Percentiles rank a stretch among this genome's conserved stretches.
Evolutionary conservation across 2,888 invertebrate species (phyloP).

Genomic region (Lepidocyrtinus sp.): DNA sequence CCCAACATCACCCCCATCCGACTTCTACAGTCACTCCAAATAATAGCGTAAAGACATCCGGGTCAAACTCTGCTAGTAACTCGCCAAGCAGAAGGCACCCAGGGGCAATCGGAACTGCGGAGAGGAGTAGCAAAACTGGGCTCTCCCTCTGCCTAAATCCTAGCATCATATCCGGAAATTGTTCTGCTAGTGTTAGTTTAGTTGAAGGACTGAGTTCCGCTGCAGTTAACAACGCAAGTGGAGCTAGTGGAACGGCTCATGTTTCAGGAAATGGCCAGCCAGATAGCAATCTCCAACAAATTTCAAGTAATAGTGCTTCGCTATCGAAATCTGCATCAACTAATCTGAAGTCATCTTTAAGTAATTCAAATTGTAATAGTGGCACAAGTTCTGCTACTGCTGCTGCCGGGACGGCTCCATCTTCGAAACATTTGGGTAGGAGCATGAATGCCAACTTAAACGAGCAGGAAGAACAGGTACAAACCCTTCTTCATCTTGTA

Average conservation of each 20-base stretch:
- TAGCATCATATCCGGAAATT: slow-evolving; percentile 37
- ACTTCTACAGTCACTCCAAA: slow-evolving; percentile 15
- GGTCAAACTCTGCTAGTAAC: slow-evolving; percentile 51
- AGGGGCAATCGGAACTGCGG: slow-evolving; percentile 54
- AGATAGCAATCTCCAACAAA: slow-evolving; percentile 28
- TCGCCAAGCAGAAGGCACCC: slow-evolving; percentile 51
- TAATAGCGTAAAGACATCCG: slow-evolving; percentile 53
- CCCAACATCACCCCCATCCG: slow-evolving; percentile 15
- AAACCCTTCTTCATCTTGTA: too few species aligned
- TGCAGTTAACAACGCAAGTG: slow-evolving; percentile 4
- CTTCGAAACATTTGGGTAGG: slow-evolving; percentile 49
- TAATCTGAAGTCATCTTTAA: slow-evolving; percentile 43
- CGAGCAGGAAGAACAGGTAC: slow-evolving; percentile 66
- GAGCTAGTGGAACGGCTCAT: slow-evolving; percentile 26
- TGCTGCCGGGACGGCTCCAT: slow-evolving; percentile 26
- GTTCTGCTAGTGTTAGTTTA: slow-evolving; percentile 45
- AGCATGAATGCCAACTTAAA: slow-evolving; percentile 59
- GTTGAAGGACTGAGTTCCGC: slow-evolving; percentile 35
- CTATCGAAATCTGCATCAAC: slow-evolving; percentile 41
- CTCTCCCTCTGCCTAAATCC: slow-evolving; percentile 52
- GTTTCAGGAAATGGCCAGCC: slow-evolving; percentile 43
- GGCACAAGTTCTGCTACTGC: not conserved
- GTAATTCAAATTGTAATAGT: slow-evolving; percentile 23
- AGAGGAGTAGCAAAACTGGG: slow-evolving; percentile 58
- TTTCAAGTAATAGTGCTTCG: slow-evolving; percentile 9